A percentile compares a stretch with the other conserved stretches of the same genome.
These are phyloP conservation scores for Proteles cristata DNA, from an alignment of 2,113 vertebrate genomes.

Conservation along the genomic window DNA sequence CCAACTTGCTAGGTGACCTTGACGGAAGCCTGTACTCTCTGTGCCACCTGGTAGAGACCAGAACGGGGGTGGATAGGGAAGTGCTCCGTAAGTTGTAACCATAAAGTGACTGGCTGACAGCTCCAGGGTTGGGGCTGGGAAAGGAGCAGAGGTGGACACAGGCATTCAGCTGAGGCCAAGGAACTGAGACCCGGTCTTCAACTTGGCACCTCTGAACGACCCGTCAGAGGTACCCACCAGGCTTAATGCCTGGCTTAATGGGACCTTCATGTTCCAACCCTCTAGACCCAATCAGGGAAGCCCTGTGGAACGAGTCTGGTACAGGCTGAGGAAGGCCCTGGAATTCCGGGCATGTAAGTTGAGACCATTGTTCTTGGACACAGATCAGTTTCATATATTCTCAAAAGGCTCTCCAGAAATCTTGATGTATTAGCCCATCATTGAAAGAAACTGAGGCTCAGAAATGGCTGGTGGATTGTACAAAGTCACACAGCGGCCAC, in stretches of 20 bases:
- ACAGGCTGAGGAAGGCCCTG: neutral
- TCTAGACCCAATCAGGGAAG: neutral
- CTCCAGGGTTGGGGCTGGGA: neutral
- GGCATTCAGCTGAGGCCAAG: neutral
- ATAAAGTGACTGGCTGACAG: neutral
- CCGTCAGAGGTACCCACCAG: neutral
- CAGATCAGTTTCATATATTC: neutral
- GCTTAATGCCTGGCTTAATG: neutral
- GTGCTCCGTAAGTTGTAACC: neutral
- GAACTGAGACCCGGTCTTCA: neutral
- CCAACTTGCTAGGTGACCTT: neutral
- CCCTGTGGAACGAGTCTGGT: neutral
- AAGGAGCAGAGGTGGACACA: neutral
- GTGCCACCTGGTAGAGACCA: neutral
- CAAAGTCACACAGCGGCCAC: neutral
- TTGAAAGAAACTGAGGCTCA: neutral
- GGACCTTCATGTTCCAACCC: neutral
- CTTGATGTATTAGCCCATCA: neutral
- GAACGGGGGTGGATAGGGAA: neutral
- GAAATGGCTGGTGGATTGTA: neutral
- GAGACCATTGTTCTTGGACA: neutral
- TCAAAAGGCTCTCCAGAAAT: neutral
- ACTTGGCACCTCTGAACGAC: neutral
- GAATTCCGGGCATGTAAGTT: neutral
- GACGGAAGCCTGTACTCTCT: neutral